phyloP scores from a whole-genome alignment of 1,140 invertebrate species.

The Procambarus virginalis region DNA sequence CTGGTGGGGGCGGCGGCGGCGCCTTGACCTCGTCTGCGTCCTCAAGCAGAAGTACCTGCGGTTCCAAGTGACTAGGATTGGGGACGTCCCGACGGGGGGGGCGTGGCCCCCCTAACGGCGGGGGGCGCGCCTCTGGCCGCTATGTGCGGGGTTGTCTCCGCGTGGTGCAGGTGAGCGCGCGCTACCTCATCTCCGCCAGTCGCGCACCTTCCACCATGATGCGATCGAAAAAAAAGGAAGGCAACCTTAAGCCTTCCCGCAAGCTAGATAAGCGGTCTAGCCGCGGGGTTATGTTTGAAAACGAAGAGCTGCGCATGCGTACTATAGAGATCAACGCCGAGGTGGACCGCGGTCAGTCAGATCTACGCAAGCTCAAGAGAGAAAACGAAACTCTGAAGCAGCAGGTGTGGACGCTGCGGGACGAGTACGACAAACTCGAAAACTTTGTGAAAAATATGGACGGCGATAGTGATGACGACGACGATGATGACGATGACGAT shows the following conservation, averaged over 20 bases:
- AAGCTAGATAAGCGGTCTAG: slow-evolving; percentile 75
- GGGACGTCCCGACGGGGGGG: slow-evolving; percentile 57
- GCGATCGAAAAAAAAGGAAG: slow-evolving; percentile 81
- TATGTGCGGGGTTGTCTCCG: slow-evolving; percentile 66
- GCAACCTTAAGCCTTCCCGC: slow-evolving; percentile 83
- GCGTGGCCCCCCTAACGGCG: slow-evolving; percentile 57
- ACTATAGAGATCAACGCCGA: slow-evolving; percentile 95
- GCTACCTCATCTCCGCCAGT: slow-evolving; percentile 65
- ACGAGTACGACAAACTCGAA: slow-evolving; percentile 90
- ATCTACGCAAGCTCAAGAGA: slow-evolving; percentile 88
- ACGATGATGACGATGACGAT: slow-evolving; percentile 70
- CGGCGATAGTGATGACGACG: slow-evolving; percentile 72
- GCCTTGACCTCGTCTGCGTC: slow-evolving; percentile 47
- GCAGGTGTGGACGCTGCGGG: slow-evolving; percentile 89
- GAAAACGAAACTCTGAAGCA: slow-evolving; percentile 90
- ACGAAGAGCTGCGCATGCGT: slow-evolving; percentile 90
- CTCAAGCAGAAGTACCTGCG: slow-evolving; percentile 40
- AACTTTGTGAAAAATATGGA: slow-evolving; percentile 80
- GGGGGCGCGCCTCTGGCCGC: slow-evolving; percentile 61
- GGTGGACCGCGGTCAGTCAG: slow-evolving; percentile 91
- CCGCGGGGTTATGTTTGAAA: slow-evolving; percentile 78
- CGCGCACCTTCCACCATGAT: slow-evolving; percentile 77
- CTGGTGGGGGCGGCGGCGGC: slow-evolving; percentile 63
- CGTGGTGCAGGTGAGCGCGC: slow-evolving; percentile 67
- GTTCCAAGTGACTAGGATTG: slow-evolving; percentile 64